A percentile compares a stretch with the other conserved stretches of the same genome.
Evolutionary conservation across 2,797 vertebrate genomes (phyloP).

Genomic region (Typhlichthys subterraneus): DNA sequence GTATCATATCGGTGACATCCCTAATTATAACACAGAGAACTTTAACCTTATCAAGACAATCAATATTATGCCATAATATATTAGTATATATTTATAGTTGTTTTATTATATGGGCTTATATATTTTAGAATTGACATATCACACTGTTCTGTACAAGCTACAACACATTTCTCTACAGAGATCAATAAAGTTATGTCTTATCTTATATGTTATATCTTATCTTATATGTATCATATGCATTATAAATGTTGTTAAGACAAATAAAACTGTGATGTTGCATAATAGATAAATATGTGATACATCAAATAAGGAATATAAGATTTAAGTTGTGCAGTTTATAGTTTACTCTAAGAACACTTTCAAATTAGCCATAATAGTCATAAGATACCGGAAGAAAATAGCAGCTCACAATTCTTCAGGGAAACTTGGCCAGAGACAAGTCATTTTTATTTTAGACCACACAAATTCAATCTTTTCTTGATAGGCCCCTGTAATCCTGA

Average conservation of each 20-base stretch:
- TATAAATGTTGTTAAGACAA: no score
- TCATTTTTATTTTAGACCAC: conserved; percentile 48
- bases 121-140: no score
- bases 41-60: conserved; percentile 12
- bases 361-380: conserved; percentile 62
- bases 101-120: no score
- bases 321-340: conserved; percentile 46
- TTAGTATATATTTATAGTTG: no score
- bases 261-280: no score
- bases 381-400: conserved; percentile 58
- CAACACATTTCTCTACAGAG: no score
- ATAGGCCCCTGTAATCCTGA: conserved; percentile 46
- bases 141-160: no score
- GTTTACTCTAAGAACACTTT: conserved; percentile 38
- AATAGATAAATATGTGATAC: no score
- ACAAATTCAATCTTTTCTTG: conserved; percentile 34
- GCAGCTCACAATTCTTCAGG: conserved; percentile 56
- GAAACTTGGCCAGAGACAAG: conserved; percentile 55
- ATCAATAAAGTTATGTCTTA: no score
- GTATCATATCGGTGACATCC: no score
- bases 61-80: neutral
- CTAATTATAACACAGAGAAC: neutral
- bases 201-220: no score
- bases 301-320: neutral
- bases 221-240: no score